Evolutionary conservation across 1,140 invertebrate species (phyloP).

Genomic region (Tetragonula clypearis): DNA sequence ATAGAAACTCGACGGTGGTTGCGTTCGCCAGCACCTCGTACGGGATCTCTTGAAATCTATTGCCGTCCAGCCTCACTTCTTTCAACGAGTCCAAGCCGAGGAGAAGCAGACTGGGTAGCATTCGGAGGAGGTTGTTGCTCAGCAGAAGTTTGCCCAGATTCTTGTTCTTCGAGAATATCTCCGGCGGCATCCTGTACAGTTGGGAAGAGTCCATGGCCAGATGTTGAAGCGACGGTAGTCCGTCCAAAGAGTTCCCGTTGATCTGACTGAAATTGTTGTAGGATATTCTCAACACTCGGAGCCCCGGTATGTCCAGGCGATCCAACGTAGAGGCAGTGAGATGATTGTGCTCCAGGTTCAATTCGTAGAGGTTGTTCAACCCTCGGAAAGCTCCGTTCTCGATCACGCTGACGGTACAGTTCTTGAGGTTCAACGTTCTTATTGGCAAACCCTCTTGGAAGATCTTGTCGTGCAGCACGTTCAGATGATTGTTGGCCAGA

Average conservation of each 20-base stretch:
- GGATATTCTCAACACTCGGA: slow-evolving; percentile 87
- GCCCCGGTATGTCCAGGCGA: slow-evolving; percentile 88
- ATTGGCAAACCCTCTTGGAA: slow-evolving; percentile 85
- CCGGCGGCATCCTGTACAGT: slow-evolving; percentile 85
- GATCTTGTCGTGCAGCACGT: slow-evolving; percentile 83
- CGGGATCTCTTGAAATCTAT: slow-evolving; percentile 88
- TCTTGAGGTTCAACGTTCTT: slow-evolving; percentile 83
- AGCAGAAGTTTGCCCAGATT: slow-evolving; percentile 88
- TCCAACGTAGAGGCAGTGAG: slow-evolving; percentile 86
- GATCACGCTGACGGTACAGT: slow-evolving; percentile 85
- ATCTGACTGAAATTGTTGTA: slow-evolving; percentile 90
- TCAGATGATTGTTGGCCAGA: slow-evolving; percentile 84
- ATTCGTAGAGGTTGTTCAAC: slow-evolving; percentile 86
- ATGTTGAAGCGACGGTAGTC: slow-evolving; percentile 89
- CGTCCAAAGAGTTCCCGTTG: slow-evolving; percentile 86
- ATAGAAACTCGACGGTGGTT: slow-evolving; percentile 87
- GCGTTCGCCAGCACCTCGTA: slow-evolving; percentile 89
- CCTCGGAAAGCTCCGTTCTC: slow-evolving; percentile 86
- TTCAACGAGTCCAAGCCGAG: slow-evolving; percentile 86
- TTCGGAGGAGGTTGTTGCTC: slow-evolving; percentile 86
- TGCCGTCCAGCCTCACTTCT: slow-evolving; percentile 89
- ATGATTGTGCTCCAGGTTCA: slow-evolving; percentile 89
- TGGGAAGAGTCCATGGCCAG: slow-evolving; percentile 87
- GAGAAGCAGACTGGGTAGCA: slow-evolving; percentile 87
- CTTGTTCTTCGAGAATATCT: slow-evolving; percentile 89